Base-by-base conservation (phyloP, 2,797 vertebrate species). In the Sphaeramia orbicularis region DNA sequence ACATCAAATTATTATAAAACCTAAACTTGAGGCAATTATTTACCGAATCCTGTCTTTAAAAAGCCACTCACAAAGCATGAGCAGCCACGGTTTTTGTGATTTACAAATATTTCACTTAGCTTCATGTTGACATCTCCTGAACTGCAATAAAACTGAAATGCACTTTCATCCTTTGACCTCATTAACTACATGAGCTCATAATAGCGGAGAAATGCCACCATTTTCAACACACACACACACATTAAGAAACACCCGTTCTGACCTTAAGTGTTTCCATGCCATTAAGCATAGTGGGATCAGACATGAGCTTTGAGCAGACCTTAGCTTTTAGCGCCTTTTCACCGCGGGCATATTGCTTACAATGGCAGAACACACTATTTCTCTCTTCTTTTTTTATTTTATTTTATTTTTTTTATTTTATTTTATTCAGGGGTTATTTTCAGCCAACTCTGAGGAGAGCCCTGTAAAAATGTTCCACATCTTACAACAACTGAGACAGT, bases 271-370 rank as follows among this genome's bases (percentile, higher is more conserved):
- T 86, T 93, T 91, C 78, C 82, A 38, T 91, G 86, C 71, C 83
- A 90, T 89, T 92, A 82, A 72, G 43, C 86, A 76, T 52, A 41
- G 71, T 74, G 63, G 68, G 58, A 75, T 83, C 49, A 67, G 73
- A 62, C 72, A 56, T 62, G 60, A 77, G 72, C 83, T 84, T 50
- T 68, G 74, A 78, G 71, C 67, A 75, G 78, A 81, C 65, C 65
- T 80, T 49, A 56, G 85, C 86, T 93, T 93, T 91, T 90, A 92
- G 87, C 74, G 47, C 71, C 83, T 87, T 89, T 88, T 89, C 78
- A 88, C 91, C 88, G 63, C 40, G 21, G 85, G 91, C 74, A 13
- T 74, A 81, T 87, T 91, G 71, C 90, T 90, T 83, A 86, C 89
- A 91, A 79, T 63, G 67, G 66, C 75, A 78, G 70, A 86, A 76